Percentiles rank a stretch among this genome's conserved stretches.
Conservation (phyloP, 2,888 invertebrate genomes). For the Diarsia rubi region DNA sequence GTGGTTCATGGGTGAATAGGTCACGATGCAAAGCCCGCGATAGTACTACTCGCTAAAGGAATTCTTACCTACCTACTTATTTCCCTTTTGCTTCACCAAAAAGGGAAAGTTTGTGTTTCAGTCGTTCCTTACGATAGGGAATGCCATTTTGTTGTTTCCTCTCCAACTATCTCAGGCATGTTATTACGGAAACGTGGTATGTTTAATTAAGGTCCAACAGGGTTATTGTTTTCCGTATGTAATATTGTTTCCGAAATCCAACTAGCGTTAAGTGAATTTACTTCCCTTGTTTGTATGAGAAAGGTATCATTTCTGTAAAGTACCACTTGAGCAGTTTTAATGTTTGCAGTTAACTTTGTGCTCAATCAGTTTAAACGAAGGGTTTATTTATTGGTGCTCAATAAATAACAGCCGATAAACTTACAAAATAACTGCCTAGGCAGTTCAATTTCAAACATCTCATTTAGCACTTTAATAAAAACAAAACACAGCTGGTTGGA, state of each 20-base stretch:
- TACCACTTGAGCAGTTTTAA: conserved; percentile 7
- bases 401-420: conserved; percentile 27
- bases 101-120: conserved; percentile 66
- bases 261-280: conserved; percentile 21
- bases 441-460: conserved; percentile 62
- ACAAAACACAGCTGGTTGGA: conserved; percentile 66
- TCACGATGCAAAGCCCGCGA: conserved; percentile 52
- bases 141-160: conserved; percentile 58
- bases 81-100: conserved; percentile 61
- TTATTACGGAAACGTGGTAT: conserved; percentile 44
- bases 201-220: conserved; percentile 52
- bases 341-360: conserved; percentile 3
- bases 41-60: conserved; percentile 54
- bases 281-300: conserved; percentile 24
- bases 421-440: conserved; percentile 47
- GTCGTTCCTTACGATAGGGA: conserved; percentile 34
- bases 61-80: conserved; percentile 57
- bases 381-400: neutral
- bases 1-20: conserved; percentile 75
- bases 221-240: conserved; percentile 36
- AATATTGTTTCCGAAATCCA: conserved; percentile 38
- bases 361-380: neutral
- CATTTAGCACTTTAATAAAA: conserved; percentile 72
- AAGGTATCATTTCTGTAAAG: conserved; percentile 1
- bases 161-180: conserved; percentile 46